These are phyloP conservation scores for Drosophila ironensis DNA, from an alignment of 1,140 invertebrate genomes.

Conservation along the genomic window DNA sequence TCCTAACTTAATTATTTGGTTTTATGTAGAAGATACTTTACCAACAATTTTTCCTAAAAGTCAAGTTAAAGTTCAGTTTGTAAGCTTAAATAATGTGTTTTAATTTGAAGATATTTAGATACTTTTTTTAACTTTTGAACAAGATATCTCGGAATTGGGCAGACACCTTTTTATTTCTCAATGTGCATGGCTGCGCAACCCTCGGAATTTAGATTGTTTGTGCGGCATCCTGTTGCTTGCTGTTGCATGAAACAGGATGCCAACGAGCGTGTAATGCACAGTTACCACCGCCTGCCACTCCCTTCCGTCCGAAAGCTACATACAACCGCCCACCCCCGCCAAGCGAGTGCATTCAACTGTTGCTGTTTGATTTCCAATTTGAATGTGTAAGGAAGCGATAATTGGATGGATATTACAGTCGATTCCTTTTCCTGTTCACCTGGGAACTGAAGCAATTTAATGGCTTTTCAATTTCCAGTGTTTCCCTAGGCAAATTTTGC, in stretches of 20 bases:
- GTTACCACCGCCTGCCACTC: conserved; percentile 3
- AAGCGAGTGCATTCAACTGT: conserved; percentile 44
- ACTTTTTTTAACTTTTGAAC: too few species aligned
- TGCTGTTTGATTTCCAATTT: conserved; percentile 62
- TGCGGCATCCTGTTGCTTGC: conserved; percentile 73
- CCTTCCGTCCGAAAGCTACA: not conserved
- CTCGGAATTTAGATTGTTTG: conserved; percentile 3
- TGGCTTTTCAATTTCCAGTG: conserved; percentile 20
- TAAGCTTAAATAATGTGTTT: too few species aligned
- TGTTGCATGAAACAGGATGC: conserved; percentile 80
- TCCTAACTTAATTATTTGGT: too few species aligned
- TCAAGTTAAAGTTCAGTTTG: too few species aligned
- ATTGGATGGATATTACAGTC: conserved; percentile 42
- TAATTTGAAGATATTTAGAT: too few species aligned
- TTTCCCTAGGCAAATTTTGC: conserved; percentile 14
- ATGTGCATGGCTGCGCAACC: conserved; percentile 47
- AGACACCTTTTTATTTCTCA: not conserved
- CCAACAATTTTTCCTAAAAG: too few species aligned
- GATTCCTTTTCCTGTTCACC: conserved; percentile 20
- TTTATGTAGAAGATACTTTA: too few species aligned
- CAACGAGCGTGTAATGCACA: conserved; percentile 69
- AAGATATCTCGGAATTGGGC: too few species aligned
- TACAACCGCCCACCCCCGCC: conserved; percentile 20
- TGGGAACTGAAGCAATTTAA: conserved; percentile 34
- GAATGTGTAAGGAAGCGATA: conserved; percentile 44